Percentiles rank a stretch among this genome's conserved stretches.
These are phyloP conservation scores for Dinothrombium tinctorium DNA, from an alignment of 1,140 invertebrate species.

Conservation along the genomic window DNA sequence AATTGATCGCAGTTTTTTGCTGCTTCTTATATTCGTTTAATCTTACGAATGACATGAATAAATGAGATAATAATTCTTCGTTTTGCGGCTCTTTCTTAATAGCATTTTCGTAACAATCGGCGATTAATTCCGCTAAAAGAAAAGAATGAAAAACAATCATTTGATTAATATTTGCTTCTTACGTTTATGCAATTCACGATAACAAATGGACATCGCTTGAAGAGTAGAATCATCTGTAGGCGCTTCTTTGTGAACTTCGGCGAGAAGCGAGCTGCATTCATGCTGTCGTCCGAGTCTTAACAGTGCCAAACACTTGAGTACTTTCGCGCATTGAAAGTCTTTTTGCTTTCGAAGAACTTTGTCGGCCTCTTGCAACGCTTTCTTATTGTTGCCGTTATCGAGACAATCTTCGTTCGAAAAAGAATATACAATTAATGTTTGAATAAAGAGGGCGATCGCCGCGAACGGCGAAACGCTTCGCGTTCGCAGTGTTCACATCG, in stretches of 20 bases:
- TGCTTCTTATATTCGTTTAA: conserved; percentile 71
- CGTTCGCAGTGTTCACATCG: too few species aligned
- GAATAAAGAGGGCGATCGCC: too few species aligned
- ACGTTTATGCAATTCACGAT: conserved; percentile 71
- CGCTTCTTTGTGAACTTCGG: conserved; percentile 47
- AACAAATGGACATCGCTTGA: conserved; percentile 88
- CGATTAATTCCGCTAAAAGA: conserved; percentile 53
- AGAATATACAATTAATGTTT: conserved; percentile 2
- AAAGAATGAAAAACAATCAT: conserved; percentile 6
- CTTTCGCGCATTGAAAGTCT: conserved; percentile 60
- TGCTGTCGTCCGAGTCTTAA: conserved; percentile 53
- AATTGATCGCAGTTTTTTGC: conserved; percentile 56
- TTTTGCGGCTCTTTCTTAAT: conserved; percentile 56
- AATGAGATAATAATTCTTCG: conserved; percentile 71
- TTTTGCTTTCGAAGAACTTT: conserved; percentile 83
- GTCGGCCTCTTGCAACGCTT: conserved; percentile 88
- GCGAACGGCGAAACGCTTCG: too few species aligned
- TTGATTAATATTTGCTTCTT: conserved; percentile 19
- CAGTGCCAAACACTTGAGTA: conserved; percentile 64
- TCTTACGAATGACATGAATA: conserved; percentile 87
- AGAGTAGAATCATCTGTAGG: conserved; percentile 74
- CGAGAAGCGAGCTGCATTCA: conserved; percentile 47
- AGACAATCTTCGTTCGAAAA: conserved; percentile 44
- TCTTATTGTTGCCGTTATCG: conserved; percentile 86
- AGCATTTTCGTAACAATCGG: conserved; percentile 61